Conservation (phyloP, 1,140 invertebrate genomes). For the Asbolus verrucosus region DNA sequence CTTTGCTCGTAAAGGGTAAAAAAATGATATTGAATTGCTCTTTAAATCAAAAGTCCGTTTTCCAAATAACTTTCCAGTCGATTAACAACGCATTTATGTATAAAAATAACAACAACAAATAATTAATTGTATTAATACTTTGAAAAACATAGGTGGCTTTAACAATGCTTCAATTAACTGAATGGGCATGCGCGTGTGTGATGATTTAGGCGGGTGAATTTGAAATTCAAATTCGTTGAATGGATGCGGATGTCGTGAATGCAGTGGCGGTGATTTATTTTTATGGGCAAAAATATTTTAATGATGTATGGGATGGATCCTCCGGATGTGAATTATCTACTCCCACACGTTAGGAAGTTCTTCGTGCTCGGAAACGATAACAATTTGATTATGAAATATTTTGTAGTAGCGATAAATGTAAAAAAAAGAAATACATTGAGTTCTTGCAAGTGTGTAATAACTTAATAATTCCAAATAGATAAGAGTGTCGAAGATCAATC, state of each 20-base stretch:
- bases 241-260: not conserved
- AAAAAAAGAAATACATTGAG: constrained; percentile 42
- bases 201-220: not conserved
- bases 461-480: constrained; percentile 47
- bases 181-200: not conserved
- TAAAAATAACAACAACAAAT: constrained; percentile 14
- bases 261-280: constrained; percentile 9
- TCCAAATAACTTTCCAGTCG: constrained; percentile 1
- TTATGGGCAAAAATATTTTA: constrained; percentile 38
- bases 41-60: constrained; percentile 4
- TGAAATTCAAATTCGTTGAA: constrained; percentile 4
- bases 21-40: constrained; percentile 10
- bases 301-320: constrained; percentile 41
- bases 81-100: constrained; percentile 14
- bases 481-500: constrained; percentile 54
- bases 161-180: not conserved
- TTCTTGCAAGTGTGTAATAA: constrained; percentile 33
- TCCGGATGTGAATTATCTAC: constrained; percentile 57
- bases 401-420: constrained; percentile 35
- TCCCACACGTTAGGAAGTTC: constrained; percentile 54
- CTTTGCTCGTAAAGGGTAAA: constrained; percentile 11
- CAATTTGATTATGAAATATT: constrained; percentile 41
- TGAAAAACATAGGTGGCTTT: constrained; percentile 4
- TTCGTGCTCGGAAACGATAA: constrained; percentile 56
- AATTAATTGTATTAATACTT: not conserved